Conservation (phyloP, 2,797 vertebrate genomes). For the Acrossocheilus fasciatus region DNA sequence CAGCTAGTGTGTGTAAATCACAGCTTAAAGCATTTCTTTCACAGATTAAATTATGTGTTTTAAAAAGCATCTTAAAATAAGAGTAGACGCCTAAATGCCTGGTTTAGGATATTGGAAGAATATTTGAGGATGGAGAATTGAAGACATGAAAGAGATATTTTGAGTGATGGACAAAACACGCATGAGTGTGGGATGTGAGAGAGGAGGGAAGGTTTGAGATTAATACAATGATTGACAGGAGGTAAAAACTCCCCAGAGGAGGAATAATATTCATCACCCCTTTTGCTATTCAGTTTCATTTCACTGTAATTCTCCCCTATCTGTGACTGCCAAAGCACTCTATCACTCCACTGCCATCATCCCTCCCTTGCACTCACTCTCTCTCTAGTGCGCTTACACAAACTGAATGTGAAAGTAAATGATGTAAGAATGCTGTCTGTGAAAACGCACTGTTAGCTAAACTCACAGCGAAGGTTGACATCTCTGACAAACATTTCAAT, state of each 20-base stretch:
- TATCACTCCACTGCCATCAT: constrained; percentile 35
- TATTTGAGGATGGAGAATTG: constrained; percentile 29
- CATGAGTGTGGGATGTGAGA: constrained; percentile 39
- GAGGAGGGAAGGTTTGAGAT: constrained; percentile 64
- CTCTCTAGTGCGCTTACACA: constrained; percentile 24
- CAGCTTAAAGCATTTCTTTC: background rate
- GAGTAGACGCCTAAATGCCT: background rate
- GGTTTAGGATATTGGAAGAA: constrained; percentile 13
- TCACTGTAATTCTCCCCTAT: constrained; percentile 51
- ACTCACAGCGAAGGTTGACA: constrained; percentile 40
- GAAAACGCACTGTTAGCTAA: constrained; percentile 41
- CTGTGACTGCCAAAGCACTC: constrained; percentile 46
- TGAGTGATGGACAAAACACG: constrained; percentile 25
- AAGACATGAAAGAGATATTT: constrained; percentile 11
- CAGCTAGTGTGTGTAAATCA: no score
- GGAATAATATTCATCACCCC: constrained; percentile 69
- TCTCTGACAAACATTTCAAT: constrained; percentile 55
- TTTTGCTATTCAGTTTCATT: constrained; percentile 63
- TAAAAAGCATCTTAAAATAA: constrained; percentile 12
- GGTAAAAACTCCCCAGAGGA: constrained; percentile 53
- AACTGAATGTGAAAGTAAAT: constrained; percentile 46
- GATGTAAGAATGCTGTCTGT: constrained; percentile 48
- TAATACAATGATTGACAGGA: constrained; percentile 73
- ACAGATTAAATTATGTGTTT: background rate
- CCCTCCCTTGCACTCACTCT: constrained; percentile 22